These are phyloP conservation scores for Zosterops pallidus DNA, from an alignment of 2,113 vertebrate species.

Conservation along the genomic window DNA sequence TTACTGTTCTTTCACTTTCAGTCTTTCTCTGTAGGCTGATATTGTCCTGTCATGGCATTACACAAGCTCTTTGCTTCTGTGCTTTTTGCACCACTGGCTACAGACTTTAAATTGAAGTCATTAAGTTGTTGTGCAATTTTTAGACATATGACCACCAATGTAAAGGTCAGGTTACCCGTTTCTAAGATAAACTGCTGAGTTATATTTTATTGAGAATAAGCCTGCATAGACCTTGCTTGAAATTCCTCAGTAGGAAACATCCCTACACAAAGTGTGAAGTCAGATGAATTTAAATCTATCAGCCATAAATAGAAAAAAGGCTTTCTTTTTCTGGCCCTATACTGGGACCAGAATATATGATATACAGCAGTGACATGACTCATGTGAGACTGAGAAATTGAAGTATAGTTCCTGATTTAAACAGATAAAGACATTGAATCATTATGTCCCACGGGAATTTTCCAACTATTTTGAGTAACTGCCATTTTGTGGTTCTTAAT, in stretches of 20 bases:
- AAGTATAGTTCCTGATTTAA: not conserved
- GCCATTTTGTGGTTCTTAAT: not conserved
- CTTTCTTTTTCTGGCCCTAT: not conserved
- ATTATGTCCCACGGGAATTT: not conserved
- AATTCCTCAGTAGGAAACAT: not conserved
- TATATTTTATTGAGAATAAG: not conserved
- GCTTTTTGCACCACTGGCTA: not conserved
- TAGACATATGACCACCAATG: not conserved
- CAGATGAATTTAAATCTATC: not conserved
- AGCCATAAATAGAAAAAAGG: not conserved
- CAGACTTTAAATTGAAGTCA: not conserved
- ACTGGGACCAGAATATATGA: not conserved
- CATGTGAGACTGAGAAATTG: not conserved
- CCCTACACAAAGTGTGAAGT: not conserved
- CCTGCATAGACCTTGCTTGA: not conserved
- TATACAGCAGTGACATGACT: not conserved
- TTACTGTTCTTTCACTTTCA: not conserved
- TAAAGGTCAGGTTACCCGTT: not conserved
- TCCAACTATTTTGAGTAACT: slow-evolving; percentile 15
- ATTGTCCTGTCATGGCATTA: not conserved
- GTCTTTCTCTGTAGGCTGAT: not conserved
- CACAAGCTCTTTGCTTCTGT: not conserved
- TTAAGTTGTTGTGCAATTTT: not conserved
- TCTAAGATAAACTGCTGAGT: not conserved
- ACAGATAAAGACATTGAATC: not conserved